Conservation (phyloP, 2,888 invertebrate species). For the Sipha maydis region DNA sequence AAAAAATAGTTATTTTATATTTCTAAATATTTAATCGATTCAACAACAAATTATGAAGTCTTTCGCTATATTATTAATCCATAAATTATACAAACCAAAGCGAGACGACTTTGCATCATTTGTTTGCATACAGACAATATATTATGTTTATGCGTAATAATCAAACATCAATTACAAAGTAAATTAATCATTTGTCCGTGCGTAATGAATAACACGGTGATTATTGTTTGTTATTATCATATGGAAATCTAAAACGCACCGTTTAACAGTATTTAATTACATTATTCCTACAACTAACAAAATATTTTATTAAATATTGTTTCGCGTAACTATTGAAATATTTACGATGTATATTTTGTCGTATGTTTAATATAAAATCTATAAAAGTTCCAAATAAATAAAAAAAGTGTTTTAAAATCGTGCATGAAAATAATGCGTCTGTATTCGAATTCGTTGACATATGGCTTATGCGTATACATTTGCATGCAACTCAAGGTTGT, state of each 20-base stretch:
- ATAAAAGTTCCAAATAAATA: background rate
- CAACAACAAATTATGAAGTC: background rate
- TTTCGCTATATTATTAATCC: background rate
- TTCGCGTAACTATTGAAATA: background rate
- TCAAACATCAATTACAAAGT: slow-evolving; percentile 27
- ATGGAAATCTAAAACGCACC: background rate
- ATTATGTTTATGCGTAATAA: background rate
- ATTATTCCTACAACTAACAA: background rate
- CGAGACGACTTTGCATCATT: background rate
- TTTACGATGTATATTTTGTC: background rate
- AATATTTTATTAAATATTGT: background rate
- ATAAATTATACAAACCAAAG: slow-evolving; percentile 11
- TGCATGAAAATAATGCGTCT: background rate
- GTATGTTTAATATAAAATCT: background rate
- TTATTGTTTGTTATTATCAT: background rate
- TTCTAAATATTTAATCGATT: background rate
- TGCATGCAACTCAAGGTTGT: background rate
- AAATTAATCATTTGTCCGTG: slow-evolving; percentile 1
- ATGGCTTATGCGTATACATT: background rate
- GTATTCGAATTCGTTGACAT: background rate
- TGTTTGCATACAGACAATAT: background rate
- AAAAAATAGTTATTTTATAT: background rate
- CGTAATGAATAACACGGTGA: background rate
- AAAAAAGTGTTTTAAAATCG: background rate
- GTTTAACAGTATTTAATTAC: background rate